These are phyloP conservation scores for Dreissena polymorpha DNA, from an alignment of 1,140 invertebrate genomes.

Conservation along the genomic window DNA sequence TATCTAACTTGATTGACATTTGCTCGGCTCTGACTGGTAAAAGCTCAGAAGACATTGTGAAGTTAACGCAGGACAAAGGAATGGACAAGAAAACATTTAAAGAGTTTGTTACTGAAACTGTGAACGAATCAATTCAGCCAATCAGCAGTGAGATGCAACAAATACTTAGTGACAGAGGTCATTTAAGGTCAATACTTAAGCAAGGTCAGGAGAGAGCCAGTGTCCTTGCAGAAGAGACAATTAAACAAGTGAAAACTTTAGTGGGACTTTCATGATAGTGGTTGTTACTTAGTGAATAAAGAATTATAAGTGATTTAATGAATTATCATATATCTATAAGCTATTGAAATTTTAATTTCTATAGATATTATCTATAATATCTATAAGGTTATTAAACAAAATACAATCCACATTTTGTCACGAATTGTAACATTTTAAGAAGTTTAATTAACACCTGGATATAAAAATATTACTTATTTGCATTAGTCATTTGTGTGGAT, in stretches of 20 bases:
- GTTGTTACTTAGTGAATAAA: neutral
- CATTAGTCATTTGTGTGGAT: too few relatives aligned
- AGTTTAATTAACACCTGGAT: too few relatives aligned
- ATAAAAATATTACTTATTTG: too few relatives aligned
- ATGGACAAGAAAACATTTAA: conserved; percentile 92
- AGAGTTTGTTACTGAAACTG: conserved; percentile 86
- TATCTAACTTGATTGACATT: conserved; percentile 93
- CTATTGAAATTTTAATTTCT: too few relatives aligned
- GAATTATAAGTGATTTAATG: too few relatives aligned
- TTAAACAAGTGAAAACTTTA: conserved; percentile 84
- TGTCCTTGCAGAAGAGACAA: conserved; percentile 85
- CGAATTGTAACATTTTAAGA: too few relatives aligned
- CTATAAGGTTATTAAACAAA: too few relatives aligned
- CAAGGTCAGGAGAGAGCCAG: conserved; percentile 86
- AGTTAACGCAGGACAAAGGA: conserved; percentile 79
- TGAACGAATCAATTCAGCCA: conserved; percentile 87
- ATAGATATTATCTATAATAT: too few relatives aligned
- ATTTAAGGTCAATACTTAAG: conserved; percentile 86
- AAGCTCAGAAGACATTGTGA: conserved; percentile 87
- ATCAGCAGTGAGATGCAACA: conserved; percentile 85
- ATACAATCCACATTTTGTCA: too few relatives aligned
- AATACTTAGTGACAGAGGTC: conserved; percentile 83
- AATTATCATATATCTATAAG: too few relatives aligned
- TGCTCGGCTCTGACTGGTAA: conserved; percentile 86
- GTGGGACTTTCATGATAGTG: conserved; percentile 76